phyloP scores from a whole-genome alignment of 2,888 invertebrate species.

The Dicycla oo region DNA sequence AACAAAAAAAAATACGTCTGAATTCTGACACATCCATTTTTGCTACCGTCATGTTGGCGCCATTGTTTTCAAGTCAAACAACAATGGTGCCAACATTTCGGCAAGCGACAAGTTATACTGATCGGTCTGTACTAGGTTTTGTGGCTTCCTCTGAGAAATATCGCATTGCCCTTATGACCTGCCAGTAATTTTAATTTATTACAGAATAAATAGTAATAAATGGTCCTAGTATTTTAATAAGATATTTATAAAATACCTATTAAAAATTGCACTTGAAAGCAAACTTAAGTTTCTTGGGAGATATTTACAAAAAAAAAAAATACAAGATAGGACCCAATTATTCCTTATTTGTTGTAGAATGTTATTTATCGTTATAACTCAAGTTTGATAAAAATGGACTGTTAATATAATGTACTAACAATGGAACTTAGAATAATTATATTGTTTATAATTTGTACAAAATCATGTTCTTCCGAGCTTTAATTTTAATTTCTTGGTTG shows the following conservation, averaged over 20 bases:
- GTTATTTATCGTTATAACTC: slow-evolving; percentile 65
- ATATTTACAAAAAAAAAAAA: background rate
- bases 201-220: slow-evolving; percentile 11
- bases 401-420: slow-evolving; percentile 72
- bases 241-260: slow-evolving; percentile 24
- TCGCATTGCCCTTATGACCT: background rate
- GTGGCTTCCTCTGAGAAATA: background rate
- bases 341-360: slow-evolving; percentile 57
- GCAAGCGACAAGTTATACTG: too few species aligned
- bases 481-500: slow-evolving; percentile 88
- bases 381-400: slow-evolving; percentile 71
- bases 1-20: background rate
- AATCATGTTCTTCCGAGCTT: slow-evolving; percentile 90
- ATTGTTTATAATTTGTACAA: slow-evolving; percentile 80
- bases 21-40: background rate
- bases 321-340: slow-evolving; percentile 29
- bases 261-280: background rate
- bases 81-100: too few species aligned
- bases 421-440: slow-evolving; percentile 66
- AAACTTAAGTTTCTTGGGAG: background rate
- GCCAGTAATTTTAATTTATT: slow-evolving; percentile 13
- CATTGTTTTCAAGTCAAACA: too few species aligned
- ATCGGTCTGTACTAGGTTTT: background rate
- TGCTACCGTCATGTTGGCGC: too few species aligned
- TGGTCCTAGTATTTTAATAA: slow-evolving; percentile 34